A percentile compares a stretch with the other conserved stretches of the same genome.
phyloP scores from a whole-genome alignment of 2,113 vertebrate species.

The Peromyscus californicus region DNA sequence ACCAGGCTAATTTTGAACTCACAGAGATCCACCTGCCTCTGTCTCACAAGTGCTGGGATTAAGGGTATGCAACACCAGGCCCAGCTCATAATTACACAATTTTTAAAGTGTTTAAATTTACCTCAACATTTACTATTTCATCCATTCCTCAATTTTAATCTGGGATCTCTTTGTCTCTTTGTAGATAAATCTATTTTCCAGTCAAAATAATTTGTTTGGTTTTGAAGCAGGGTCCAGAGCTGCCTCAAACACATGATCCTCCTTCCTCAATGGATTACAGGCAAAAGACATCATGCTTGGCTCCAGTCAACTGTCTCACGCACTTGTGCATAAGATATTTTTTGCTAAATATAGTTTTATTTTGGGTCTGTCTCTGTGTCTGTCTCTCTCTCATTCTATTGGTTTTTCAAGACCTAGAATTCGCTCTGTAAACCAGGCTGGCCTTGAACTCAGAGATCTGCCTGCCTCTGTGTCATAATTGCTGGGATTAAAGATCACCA shows the following conservation, averaged over 20 bases:
- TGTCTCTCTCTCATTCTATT: background rate
- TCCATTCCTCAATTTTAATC: background rate
- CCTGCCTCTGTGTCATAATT: background rate
- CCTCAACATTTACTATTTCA: background rate
- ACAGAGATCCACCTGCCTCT: background rate
- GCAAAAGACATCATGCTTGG: background rate
- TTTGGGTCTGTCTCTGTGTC: background rate
- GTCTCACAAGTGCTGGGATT: background rate
- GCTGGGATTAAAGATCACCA: background rate
- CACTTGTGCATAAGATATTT: background rate
- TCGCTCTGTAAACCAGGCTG: background rate
- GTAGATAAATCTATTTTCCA: background rate
- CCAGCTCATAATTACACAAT: background rate
- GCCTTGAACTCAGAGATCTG: background rate
- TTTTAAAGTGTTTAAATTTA: slow-evolving; percentile 32
- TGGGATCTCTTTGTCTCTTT: too few species aligned
- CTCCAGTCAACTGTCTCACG: background rate
- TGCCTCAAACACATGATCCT: background rate
- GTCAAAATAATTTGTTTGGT: background rate
- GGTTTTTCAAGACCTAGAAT: too few species aligned
- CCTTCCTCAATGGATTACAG: background rate
- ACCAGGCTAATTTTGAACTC: background rate
- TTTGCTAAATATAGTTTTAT: background rate
- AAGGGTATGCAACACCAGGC: background rate
- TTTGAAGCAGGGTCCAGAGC: background rate